Evolutionary conservation across 2,113 vertebrate species (phyloP).

Genomic region (Pampusana beccarii): DNA sequence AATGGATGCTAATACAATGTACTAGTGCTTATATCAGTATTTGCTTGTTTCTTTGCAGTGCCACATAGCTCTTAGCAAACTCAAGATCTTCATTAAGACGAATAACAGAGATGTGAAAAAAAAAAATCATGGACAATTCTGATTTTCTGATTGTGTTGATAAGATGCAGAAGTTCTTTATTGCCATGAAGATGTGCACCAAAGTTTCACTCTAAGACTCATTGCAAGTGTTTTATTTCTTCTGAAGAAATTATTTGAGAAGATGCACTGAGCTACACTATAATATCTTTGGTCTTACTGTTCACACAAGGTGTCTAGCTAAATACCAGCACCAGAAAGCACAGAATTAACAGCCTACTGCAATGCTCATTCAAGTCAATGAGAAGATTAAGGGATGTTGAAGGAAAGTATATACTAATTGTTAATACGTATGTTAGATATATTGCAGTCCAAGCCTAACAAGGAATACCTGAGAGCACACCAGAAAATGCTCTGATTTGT

Average conservation of each 20-base stretch:
- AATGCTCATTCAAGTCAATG: neutral
- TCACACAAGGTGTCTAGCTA: neutral
- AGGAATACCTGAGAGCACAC: neutral
- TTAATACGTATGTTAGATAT: neutral
- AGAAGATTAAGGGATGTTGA: neutral
- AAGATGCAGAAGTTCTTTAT: neutral
- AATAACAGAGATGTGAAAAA: neutral
- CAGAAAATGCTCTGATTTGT: neutral
- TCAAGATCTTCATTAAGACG: slow-evolving; percentile 38
- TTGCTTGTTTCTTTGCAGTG: neutral
- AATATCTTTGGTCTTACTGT: neutral
- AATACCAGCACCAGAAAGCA: neutral
- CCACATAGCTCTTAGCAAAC: slow-evolving; percentile 17
- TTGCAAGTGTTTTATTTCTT: neutral
- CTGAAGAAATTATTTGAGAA: neutral
- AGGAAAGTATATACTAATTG: neutral
- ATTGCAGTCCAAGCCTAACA: neutral
- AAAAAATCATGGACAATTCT: neutral
- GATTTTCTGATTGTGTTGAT: neutral
- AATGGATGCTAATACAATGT: neutral
- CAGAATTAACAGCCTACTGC: neutral
- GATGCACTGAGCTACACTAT: neutral
- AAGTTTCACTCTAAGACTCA: neutral
- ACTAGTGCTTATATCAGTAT: neutral
- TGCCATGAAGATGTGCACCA: neutral